Evolutionary conservation across 2,888 invertebrate species (phyloP).

Genomic region (Troides helena): DNA sequence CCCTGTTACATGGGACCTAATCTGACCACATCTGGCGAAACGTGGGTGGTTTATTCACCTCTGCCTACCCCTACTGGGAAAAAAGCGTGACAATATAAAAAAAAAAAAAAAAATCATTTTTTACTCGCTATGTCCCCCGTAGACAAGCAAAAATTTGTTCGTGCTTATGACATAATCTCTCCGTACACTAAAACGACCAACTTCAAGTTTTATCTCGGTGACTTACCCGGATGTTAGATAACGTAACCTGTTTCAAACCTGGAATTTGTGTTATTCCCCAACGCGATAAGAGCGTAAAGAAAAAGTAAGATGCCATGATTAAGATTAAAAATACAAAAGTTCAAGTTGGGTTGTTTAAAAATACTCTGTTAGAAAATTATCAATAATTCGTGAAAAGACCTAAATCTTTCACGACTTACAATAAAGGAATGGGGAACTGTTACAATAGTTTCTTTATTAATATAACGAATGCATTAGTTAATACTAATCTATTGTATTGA

Average conservation of each 20-base stretch:
- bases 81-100: too few relatives aligned
- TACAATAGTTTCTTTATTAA: too few relatives aligned
- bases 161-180: constrained; percentile 19
- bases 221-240: constrained; percentile 37
- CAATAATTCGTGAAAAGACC: not conserved
- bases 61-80: too few relatives aligned
- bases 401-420: too few relatives aligned
- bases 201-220: constrained; percentile 29
- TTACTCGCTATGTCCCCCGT: not conserved
- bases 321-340: not conserved
- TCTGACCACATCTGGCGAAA: too few relatives aligned
- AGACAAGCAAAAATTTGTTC: constrained; percentile 6
- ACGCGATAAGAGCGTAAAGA: constrained; percentile 30
- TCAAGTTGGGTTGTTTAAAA: not conserved
- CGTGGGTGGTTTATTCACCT: too few relatives aligned
- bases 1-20: too few relatives aligned
- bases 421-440: too few relatives aligned
- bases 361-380: not conserved
- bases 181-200: not conserved
- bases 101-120: not conserved
- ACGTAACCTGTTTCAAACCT: constrained; percentile 35
- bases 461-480: too few relatives aligned
- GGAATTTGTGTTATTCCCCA: constrained; percentile 34
- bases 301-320: not conserved
- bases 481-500: too few relatives aligned